phyloP scores from a whole-genome alignment of 2,113 vertebrate genomes.

The Corapipo altera region DNA sequence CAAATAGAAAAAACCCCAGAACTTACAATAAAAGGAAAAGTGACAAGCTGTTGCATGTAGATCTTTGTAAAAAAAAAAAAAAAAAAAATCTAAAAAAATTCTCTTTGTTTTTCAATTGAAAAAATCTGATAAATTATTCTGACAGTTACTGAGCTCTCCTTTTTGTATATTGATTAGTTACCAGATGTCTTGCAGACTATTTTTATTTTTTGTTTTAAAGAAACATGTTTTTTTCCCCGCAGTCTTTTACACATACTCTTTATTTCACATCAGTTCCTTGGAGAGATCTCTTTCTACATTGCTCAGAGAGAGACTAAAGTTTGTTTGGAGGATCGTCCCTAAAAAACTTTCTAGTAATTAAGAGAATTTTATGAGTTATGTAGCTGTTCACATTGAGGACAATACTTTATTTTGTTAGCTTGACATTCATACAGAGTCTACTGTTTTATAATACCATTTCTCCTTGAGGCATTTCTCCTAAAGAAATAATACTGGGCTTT shows the following conservation, averaged over 20 bases:
- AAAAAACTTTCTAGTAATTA: background rate
- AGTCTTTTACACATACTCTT: background rate
- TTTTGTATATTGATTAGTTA: background rate
- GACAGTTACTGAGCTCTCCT: background rate
- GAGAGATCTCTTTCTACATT: background rate
- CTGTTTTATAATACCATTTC: background rate
- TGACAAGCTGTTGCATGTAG: background rate
- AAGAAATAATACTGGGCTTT: background rate
- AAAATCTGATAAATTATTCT: background rate
- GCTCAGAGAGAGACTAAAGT: background rate
- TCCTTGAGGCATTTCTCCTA: background rate
- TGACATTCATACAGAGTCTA: background rate
- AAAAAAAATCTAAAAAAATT: background rate
- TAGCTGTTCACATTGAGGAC: background rate
- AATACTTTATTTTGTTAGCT: background rate
- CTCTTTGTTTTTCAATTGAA: background rate
- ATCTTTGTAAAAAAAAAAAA: background rate
- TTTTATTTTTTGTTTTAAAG: background rate
- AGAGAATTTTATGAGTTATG: background rate
- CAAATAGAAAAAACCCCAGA: background rate
- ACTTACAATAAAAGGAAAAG: background rate
- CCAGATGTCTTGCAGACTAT: background rate
- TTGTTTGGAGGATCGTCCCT: background rate
- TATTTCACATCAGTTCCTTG: background rate
- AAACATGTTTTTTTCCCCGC: accelerated